Evolutionary conservation across 2,113 vertebrate species (phyloP), one percentile per base, ranked within the genome.

Genomic region (Oncorhynchus mykiss): DNA sequence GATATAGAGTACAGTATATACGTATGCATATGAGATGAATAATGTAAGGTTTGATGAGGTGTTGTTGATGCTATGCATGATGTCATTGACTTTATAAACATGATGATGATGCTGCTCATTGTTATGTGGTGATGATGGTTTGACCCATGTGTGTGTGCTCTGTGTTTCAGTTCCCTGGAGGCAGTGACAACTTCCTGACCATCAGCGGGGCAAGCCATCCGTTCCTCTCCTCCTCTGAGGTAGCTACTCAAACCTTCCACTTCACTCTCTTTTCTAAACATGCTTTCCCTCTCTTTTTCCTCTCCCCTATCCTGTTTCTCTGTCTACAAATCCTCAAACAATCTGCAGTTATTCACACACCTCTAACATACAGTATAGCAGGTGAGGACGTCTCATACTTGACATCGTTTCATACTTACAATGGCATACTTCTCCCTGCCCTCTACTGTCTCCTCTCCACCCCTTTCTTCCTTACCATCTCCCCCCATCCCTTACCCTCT

Each of bases 151-250:
- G 39, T 45, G 39, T 45, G 39, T 11, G 39, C 9, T 45, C 3
- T 64, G 12, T 48, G 24, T 88, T 87, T 74, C 91, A 97, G 96
- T 97, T 96, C 87, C 95, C 96, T 0, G 95, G 95, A 88, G 93
- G 95, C 84, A 95, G 89, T 64, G 95, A 97, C 87, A 96, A 94
- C 91, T 97, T 95, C 91, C 89, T 97, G 93, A 92, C 95, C 0
- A 97, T 97, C 69, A 93, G 94, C 0, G 95, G 95, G 48, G 89
- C 95, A 24, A 78, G 94, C 2, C 96, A 96, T 79, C 95, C 95
- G 25, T 97, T 97, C 90, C 91, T 97, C 54, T 94, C 95, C 1
- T 94, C 96, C n/a, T 94, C 96, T 54, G 96, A 97, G 94, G 96
- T 97, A 89, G n/a, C 64, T 29, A 25, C 66, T 39, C 31, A 7